Conservation (phyloP, 2,113 vertebrate species). For the Pedionomus torquatus region DNA sequence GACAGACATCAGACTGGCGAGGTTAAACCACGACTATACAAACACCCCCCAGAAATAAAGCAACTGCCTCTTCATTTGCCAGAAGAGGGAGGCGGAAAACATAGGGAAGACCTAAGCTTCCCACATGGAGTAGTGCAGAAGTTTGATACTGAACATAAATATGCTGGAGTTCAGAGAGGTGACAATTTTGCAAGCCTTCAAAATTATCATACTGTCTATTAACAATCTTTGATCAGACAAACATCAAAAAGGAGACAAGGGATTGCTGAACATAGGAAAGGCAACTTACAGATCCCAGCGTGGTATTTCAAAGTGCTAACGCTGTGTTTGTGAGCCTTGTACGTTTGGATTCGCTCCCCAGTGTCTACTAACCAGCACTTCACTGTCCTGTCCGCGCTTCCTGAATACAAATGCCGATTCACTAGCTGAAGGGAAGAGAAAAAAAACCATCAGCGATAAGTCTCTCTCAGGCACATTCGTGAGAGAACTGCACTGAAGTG, state of each 20-base stretch:
- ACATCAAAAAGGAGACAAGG: background rate
- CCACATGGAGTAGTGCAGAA: background rate
- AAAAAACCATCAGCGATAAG: background rate
- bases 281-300: constrained; percentile 80
- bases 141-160: background rate
- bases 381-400: constrained; percentile 79
- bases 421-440: constrained; percentile 73
- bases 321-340: constrained; percentile 79
- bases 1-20: background rate
- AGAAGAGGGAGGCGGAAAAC: background rate
- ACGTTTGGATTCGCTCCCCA: constrained; percentile 75
- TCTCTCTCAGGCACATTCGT: accelerated
- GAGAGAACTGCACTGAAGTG: background rate
- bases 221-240: background rate
- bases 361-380: constrained; percentile 82
- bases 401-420: constrained; percentile 78
- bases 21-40: background rate
- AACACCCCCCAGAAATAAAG: background rate
- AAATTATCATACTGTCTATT: background rate
- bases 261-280: background rate
- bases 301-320: constrained; percentile 83
- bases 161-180: background rate
- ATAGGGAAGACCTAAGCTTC: background rate
- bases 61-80: background rate
- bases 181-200: background rate